Percentiles rank a stretch among this genome's conserved stretches.
Evolutionary conservation across 1,140 invertebrate genomes (phyloP).

Genomic region (Achatina immaculata): DNA sequence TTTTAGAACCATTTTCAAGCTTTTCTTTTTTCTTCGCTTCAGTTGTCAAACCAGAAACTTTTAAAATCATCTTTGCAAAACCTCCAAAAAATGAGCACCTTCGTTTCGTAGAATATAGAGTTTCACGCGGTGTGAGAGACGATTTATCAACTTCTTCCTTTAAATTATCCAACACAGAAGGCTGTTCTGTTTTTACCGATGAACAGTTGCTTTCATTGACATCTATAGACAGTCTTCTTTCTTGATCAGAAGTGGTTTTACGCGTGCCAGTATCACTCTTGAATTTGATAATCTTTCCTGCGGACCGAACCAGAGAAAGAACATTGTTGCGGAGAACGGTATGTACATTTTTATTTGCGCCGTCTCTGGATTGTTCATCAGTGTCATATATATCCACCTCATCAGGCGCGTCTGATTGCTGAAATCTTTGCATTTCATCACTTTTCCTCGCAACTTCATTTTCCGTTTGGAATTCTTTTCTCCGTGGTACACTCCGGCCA

Average conservation of each 20-base stretch:
- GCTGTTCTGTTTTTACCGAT: too few relatives aligned
- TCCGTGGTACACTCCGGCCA: slow-evolving; percentile 10
- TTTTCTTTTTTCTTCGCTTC: not conserved
- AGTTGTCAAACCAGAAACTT: too few relatives aligned
- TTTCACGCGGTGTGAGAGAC: too few relatives aligned
- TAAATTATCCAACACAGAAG: too few relatives aligned
- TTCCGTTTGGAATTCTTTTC: not conserved
- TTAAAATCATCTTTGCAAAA: not conserved
- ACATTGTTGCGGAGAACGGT: not conserved
- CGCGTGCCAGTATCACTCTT: not conserved
- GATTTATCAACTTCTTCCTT: too few relatives aligned
- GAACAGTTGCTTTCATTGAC: too few relatives aligned
- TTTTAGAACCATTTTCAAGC: not conserved
- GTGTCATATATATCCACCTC: not conserved
- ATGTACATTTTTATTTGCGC: not conserved
- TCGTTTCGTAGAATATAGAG: not conserved
- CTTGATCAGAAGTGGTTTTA: not conserved
- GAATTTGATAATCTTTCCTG: not conserved
- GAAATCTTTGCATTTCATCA: not conserved
- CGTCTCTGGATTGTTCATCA: not conserved
- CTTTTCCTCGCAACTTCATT: not conserved
- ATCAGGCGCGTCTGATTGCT: not conserved
- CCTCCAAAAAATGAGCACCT: not conserved
- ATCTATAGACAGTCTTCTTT: too few relatives aligned
- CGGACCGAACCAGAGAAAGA: not conserved